Evolutionary conservation across 2,888 invertebrate species (phyloP), one percentile per base, ranked within the genome.

Genomic region (Drosophila borborema): DNA sequence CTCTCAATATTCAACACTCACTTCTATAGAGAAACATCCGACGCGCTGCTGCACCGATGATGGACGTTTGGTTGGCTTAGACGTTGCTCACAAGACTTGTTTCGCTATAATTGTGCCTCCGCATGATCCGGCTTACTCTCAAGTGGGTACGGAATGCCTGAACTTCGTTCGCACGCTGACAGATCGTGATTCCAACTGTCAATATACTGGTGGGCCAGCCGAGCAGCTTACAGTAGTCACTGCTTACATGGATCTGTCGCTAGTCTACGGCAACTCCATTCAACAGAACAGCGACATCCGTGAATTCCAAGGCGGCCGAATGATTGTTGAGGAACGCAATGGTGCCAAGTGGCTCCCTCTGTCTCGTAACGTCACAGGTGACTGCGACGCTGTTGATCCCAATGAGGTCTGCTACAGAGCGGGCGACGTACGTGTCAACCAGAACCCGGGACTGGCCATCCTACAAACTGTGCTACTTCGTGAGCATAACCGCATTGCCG

Each of bases 261-360:
- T 96, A 40, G 96, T 97, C 2, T 98, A 98, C 89, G 98, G 98
- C 1, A 97, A 95, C 72, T 95, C 94, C 4, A 94, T 94, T 16
- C 93, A 94, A 43, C 95, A 96, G 73, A 95, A 96, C 18, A 94
- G 94, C 10, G 95, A 95, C 31, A 93, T 97, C 23, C 94, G 98
- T 9, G 94, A 95, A 10, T 95, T 95, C 85, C 93, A 94, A 48
- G 96, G 96, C 0, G 98, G 98, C 0, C 94, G 95, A 18, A 92
- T 97, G 84, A 91, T 93, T 41, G 95, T 95, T 0, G 94, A 95
- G 14, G 92, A 95, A 45, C 94, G 96, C 54, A 93, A 94, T 53
- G 95, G 96, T 0, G 94, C 94, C 46, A 95, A 96, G 83, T 97
- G 96, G 95, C 94, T 96, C 1, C 97, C 97, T 0, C 94, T 95